Evolutionary conservation across 1,140 invertebrate genomes (phyloP), one percentile per base, ranked within the genome.

Genomic region (Nylanderia fulva): DNA sequence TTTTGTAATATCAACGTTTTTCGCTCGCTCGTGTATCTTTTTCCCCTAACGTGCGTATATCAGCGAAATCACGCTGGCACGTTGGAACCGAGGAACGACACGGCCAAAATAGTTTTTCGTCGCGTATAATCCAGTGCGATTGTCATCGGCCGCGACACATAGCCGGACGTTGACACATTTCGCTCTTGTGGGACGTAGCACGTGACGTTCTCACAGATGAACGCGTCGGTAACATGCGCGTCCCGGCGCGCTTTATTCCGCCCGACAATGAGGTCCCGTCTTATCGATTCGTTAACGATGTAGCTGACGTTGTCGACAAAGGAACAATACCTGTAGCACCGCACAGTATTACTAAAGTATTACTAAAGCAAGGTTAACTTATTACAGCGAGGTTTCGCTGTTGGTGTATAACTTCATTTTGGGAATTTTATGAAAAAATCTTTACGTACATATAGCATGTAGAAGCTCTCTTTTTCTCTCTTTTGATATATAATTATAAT

Each of bases 241-340:
- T 88, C 77, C 77, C 91, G 86, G 88, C 85, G 87, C 86, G 86
- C 85, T 85, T 82, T 79, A 80, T 86, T 89, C 74, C 86, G 86
- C 60, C 80, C 88, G 89, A 92, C 91, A 92, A 93, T 93, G 87
- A 93, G 91, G 91, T 92, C 91, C 88, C 89, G 91, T 92, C 92
- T 92, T 93, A 92, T 93, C 92, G 92, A 92, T 93, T 92, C 92
- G 90, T 92, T 92, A 93, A 92, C 91, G 91, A 92, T 91, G 90
- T 88, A 79, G 85, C 90, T 90, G 91, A 91, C 85, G 90, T 90
- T 89, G 88, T 89, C 80, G 86, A 92, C 91, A 91, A 92, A 92
- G 91, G 91, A 91, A 92, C 91, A 92, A 90, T 91, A 85, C 39
- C 69, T 54, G 52, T 18, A 48, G 45, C 52, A 42, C 2, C 29